Evolutionary conservation across 1,140 invertebrate genomes (phyloP).

Genomic region (Megathymus violae): DNA sequence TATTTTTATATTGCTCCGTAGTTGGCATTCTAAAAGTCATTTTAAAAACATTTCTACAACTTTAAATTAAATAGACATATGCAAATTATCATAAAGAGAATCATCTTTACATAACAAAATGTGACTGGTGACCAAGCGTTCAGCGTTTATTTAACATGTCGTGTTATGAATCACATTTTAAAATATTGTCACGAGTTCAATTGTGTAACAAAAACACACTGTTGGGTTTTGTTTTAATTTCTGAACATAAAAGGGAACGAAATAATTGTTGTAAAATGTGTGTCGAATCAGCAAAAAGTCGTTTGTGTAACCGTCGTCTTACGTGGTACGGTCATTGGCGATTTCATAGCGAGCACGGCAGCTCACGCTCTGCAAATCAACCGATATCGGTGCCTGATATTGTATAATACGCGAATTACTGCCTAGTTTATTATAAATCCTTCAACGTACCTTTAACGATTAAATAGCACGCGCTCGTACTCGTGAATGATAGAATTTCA

Average conservation of each 20-base stretch:
- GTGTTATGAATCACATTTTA: too few species aligned
- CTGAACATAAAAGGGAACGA: background rate
- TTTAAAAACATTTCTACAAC: too few species aligned
- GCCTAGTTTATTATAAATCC: constrained; percentile 33
- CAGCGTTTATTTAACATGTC: background rate
- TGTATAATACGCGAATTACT: constrained; percentile 44
- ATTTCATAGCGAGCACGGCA: constrained; percentile 36
- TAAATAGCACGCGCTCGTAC: constrained; percentile 32
- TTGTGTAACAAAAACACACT: background rate
- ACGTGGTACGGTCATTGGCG: constrained; percentile 42
- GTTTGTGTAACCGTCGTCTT: constrained; percentile 16
- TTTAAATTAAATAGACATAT: too few species aligned
- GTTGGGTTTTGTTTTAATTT: background rate
- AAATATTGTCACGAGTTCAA: background rate
- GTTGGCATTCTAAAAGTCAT: too few species aligned
- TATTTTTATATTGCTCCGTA: too few species aligned
- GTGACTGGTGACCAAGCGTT: background rate
- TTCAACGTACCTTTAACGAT: constrained; percentile 22
- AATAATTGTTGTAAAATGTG: background rate
- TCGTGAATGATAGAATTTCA: constrained; percentile 36
- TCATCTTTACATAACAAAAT: too few species aligned
- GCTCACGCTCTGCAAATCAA: constrained; percentile 46
- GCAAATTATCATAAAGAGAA: too few species aligned
- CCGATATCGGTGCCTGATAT: constrained; percentile 49
- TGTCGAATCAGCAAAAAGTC: constrained; percentile 12